Base-by-base conservation (phyloP, 1,140 invertebrate genomes). In the Colletes gigas region DNA sequence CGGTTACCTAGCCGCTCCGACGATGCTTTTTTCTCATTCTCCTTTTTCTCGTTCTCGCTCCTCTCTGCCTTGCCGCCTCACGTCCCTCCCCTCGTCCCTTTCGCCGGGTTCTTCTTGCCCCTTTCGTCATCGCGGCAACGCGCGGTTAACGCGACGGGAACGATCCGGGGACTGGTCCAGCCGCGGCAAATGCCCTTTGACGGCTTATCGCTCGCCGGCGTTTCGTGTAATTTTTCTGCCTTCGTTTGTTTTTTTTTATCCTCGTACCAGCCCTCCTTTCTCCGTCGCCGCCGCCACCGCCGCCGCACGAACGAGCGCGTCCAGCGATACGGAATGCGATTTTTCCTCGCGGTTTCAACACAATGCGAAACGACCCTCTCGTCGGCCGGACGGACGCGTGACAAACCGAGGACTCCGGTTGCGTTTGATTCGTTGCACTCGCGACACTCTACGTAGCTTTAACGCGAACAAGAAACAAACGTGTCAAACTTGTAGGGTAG, bases 1-100 rank as follows among this genome's bases (percentile, higher is more conserved):
- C 72, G 83, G 81, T 85, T 88, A 85, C 73, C 86, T 84, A 83
- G 83, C 84, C 72, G 76, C 69, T 83, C 71, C 30, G 74, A 74
- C 80, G 39, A 79, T 88, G 81, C 83, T 82, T 85, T 82, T 78
- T 82, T 74, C 77, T 78, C 72, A 52, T 83, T 88, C 80, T 80
- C 73, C 63, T 72, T 72, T 80, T 60, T 73, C 62, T 44, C 15
- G 44, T 76, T 55, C 44, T 82, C 66, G 52, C 66, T 71, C 67
- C 41, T 57, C 59, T 52, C 55, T 71, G 59, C 52, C 50, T 47
- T 54, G 59, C 47, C 65, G 62, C 74, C 60, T 69, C n/a, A 10
- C 17, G 17, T 44, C 44, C 50, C 14, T 39, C 62, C 70, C 67
- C 21, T 81, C 68, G 60, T 60, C 54, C 41, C 62, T 73, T 17